phyloP scores from a whole-genome alignment of 1,140 invertebrate genomes.

The Zelostemma sp. region DNA sequence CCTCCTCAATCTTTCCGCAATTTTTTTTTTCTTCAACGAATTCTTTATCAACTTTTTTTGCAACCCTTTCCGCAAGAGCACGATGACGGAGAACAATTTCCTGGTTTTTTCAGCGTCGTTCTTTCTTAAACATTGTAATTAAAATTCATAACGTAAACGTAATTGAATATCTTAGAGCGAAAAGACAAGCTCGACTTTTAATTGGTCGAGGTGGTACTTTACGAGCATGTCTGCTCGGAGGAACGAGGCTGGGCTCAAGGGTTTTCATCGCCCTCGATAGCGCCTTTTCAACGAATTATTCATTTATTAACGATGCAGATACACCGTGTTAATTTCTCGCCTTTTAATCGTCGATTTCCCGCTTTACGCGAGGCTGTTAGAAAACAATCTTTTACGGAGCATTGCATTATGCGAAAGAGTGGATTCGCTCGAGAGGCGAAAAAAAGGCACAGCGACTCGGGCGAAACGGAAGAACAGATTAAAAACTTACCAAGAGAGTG shows the following conservation, averaged over 20 bases:
- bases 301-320: slow-evolving; percentile 50
- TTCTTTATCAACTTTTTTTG: too few relatives aligned
- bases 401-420: slow-evolving; percentile 10
- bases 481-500: slow-evolving; percentile 37
- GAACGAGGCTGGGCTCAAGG: slow-evolving; percentile 20
- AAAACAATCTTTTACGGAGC: slow-evolving; percentile 19
- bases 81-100: too few relatives aligned
- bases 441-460: slow-evolving; percentile 21
- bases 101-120: slow-evolving; percentile 24
- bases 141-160: slow-evolving; percentile 22
- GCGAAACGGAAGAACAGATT: slow-evolving; percentile 23
- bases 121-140: slow-evolving; percentile 29
- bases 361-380: slow-evolving; percentile 20
- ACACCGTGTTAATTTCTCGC: slow-evolving; percentile 39
- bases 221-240: slow-evolving; percentile 28
- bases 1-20: too few relatives aligned
- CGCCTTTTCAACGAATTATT: slow-evolving; percentile 47
- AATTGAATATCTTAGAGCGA: slow-evolving; percentile 33
- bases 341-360: slow-evolving; percentile 48
- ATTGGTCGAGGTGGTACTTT: slow-evolving; percentile 33
- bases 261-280: slow-evolving; percentile 38
- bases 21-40: too few relatives aligned
- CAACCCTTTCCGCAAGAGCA: too few relatives aligned
- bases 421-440: slow-evolving; percentile 15
- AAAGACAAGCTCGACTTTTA: slow-evolving; percentile 41